These are phyloP conservation scores for Collichthys lucidus DNA, from an alignment of 2,113 vertebrate species.

Conservation along the genomic window DNA sequence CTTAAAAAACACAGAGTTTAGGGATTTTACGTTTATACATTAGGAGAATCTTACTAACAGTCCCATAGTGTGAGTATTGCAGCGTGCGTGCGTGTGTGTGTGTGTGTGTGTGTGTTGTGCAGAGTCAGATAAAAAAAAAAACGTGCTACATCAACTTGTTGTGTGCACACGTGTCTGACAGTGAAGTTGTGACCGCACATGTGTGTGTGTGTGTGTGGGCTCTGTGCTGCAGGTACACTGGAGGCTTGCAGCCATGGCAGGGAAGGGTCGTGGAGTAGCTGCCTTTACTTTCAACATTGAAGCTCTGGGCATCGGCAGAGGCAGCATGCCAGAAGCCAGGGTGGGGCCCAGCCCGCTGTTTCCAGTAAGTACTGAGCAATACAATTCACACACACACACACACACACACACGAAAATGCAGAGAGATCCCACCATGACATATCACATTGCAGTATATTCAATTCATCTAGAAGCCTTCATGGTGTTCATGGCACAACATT, in stretches of 20 bases:
- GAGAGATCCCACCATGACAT: background rate
- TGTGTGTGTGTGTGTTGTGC: too few relatives aligned
- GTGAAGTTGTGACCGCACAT: slow-evolving; percentile 24
- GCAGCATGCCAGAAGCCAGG: slow-evolving; percentile 86
- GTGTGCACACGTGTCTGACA: slow-evolving; percentile 50
- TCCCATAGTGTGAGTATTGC: slow-evolving; percentile 70
- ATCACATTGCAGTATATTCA: slow-evolving; percentile 9
- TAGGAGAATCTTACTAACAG: slow-evolving; percentile 32
- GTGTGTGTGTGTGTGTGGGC: slow-evolving; percentile 57
- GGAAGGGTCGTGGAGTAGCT: slow-evolving; percentile 85
- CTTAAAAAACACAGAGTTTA: slow-evolving; percentile 1
- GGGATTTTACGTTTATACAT: slow-evolving; percentile 23
- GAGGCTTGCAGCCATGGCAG: slow-evolving; percentile 83
- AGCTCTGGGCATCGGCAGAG: slow-evolving; percentile 88
- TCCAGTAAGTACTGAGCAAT: slow-evolving; percentile 86
- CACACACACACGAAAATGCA: background rate
- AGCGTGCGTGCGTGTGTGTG: background rate
- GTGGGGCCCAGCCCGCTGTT: slow-evolving; percentile 86
- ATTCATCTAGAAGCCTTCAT: background rate
- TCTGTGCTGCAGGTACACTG: slow-evolving; percentile 45
- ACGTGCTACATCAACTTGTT: background rate
- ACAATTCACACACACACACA: background rate
- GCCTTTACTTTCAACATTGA: slow-evolving; percentile 90
- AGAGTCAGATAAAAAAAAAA: too few relatives aligned
- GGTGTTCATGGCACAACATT: background rate